These are phyloP conservation scores for Clunio marinus DNA, from an alignment of 2,888 invertebrate genomes.

Conservation along the genomic window DNA sequence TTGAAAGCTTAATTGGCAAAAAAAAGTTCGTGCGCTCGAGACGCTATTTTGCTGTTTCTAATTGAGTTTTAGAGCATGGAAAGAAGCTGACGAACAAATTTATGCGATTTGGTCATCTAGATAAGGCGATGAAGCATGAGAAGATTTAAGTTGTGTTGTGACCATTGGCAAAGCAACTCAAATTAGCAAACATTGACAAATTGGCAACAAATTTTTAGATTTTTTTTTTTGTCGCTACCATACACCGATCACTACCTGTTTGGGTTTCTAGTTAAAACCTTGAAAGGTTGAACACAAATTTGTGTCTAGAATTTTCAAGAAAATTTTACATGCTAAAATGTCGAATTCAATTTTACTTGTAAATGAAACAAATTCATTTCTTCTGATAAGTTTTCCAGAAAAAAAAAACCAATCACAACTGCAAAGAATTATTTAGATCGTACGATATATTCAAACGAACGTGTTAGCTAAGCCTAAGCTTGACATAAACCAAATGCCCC, in stretches of 20 bases:
- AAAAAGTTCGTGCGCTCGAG: not conserved
- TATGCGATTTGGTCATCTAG: not conserved
- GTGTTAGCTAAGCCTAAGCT: not conserved
- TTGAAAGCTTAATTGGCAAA: not conserved
- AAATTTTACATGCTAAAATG: too few species aligned
- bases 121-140: not conserved
- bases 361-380: too few species aligned
- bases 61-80: not conserved
- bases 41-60: not conserved
- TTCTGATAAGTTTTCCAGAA: too few species aligned
- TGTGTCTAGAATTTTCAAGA: too few species aligned
- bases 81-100: not conserved
- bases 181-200: too few species aligned
- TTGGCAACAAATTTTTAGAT: too few species aligned
- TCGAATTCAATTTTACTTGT: too few species aligned
- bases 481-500: conserved; percentile 37
- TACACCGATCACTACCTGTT: not conserved
- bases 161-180: too few species aligned
- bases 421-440: not conserved
- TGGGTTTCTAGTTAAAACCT: not conserved
- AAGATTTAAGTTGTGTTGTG: too few species aligned
- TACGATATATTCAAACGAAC: not conserved
- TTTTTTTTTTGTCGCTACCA: too few species aligned
- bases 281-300: not conserved
- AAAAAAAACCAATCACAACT: not conserved